phyloP scores from a whole-genome alignment of 1,140 invertebrate genomes.

The Neodiprion pinetum region DNA sequence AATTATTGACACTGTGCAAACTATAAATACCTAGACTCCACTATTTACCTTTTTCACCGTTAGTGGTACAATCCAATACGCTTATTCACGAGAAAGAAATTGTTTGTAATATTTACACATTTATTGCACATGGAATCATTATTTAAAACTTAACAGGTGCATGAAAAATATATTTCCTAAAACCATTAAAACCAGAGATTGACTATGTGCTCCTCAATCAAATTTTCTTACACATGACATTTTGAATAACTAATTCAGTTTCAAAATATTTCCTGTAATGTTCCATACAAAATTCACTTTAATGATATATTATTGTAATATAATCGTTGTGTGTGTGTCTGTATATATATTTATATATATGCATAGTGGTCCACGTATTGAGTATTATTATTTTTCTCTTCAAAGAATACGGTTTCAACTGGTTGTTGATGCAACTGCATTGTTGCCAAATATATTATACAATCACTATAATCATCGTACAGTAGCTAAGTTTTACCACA shows the following conservation, averaged over 20 bases:
- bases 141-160: no score
- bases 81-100: neutral
- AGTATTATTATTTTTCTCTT: neutral
- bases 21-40: neutral
- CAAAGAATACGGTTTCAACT: neutral
- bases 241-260: neutral
- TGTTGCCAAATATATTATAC: neutral
- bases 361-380: neutral
- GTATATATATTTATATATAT: neutral
- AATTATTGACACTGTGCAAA: neutral
- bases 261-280: neutral
- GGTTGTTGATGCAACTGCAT: neutral
- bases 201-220: neutral
- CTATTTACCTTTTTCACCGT: neutral
- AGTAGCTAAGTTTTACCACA: neutral
- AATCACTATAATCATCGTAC: neutral
- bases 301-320: neutral
- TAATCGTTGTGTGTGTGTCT: neutral
- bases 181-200: neutral
- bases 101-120: neutral
- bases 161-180: neutral
- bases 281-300: neutral
- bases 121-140: neutral
- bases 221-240: neutral
- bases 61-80: neutral